Evolutionary conservation across 2,113 vertebrate genomes (phyloP).

Genomic region (Kryptolebias marmoratus): DNA sequence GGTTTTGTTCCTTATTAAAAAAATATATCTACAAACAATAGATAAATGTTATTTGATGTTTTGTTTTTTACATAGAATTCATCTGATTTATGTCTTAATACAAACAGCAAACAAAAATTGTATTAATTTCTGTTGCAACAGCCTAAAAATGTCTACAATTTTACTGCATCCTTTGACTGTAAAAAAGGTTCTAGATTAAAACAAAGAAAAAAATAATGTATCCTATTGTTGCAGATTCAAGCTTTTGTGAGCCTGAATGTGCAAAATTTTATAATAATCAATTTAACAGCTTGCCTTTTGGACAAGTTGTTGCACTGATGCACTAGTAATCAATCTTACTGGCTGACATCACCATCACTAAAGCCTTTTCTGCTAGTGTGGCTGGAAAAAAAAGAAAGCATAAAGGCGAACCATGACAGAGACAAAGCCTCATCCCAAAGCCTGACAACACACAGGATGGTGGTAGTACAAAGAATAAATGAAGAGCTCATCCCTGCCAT

Average conservation of each 20-base stretch:
- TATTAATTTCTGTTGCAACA: not conserved
- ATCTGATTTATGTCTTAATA: too few relatives aligned
- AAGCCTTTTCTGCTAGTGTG: slow-evolving; percentile 14
- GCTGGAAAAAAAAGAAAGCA: slow-evolving; percentile 16
- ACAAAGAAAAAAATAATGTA: not conserved
- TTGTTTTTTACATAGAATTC: too few relatives aligned
- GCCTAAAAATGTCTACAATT: not conserved
- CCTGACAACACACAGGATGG: slow-evolving; percentile 25
- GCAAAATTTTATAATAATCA: not conserved
- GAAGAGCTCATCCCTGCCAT: slow-evolving; percentile 50
- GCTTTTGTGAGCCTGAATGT: not conserved
- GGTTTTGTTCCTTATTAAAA: too few relatives aligned
- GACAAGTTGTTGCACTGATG: slow-evolving; percentile 4
- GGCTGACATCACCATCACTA: slow-evolving; percentile 9
- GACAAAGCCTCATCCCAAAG: slow-evolving; percentile 40
- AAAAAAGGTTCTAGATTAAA: not conserved
- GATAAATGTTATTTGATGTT: too few relatives aligned
- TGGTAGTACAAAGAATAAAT: slow-evolving; percentile 43
- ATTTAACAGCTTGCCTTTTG: slow-evolving; percentile 6
- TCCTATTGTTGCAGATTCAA: not conserved
- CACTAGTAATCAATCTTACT: slow-evolving; percentile 3
- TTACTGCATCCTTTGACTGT: not conserved
- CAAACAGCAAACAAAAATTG: too few relatives aligned
- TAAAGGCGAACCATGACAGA: slow-evolving; percentile 20
- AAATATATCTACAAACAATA: too few relatives aligned